Base-by-base conservation (phyloP, 1,140 invertebrate species). In the Anoplolepis gracilipes region DNA sequence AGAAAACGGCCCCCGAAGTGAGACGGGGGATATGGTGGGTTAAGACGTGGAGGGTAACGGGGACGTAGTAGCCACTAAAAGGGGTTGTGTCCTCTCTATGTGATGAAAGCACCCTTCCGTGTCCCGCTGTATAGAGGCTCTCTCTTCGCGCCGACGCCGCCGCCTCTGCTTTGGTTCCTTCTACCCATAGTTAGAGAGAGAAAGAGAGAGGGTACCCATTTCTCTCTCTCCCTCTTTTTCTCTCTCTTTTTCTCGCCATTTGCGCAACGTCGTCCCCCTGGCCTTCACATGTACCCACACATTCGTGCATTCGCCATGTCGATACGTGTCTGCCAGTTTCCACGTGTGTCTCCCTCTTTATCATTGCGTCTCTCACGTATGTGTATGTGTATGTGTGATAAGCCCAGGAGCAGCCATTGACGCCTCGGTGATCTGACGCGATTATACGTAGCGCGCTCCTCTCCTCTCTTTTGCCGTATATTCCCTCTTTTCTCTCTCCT, bases 371-470 rank as follows among this genome's bases (percentile, higher is more conserved):
- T 2, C 36, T 19, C 65, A 57, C 75, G 30, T 84, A 30, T 84
- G 88, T 89, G 88, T 89, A 88, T 84, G 89, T 90, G 91, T 90
- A 88, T 89, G 88, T 85, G 89, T 90, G 91, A 93, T 93, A 93
- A 93, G 89, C 89, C 85, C 90, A 92, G 87, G 53, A 81, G 65
- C 78, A 82, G 78, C 92, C 90, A 92, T 91, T 89, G 92, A 92
- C 91, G 92, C 92, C 92, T 93, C 93, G 87, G 70, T 92, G 93
- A 92, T 93, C 90, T 93, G 92, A 94, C 92, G 92, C 92, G 93
- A 94, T 94, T 94, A 94, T 82, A 78, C 87, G 73, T 79, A 57
- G 67, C 79, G 82, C 61, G 65, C 72, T 69, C 65, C 81, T 85
- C 64, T 65, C 72, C 75, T 78, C 75, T 78, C 65, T 11, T 33